phyloP scores from a whole-genome alignment of 2,888 invertebrate species.

The Sepioteuthis lessoniana region DNA sequence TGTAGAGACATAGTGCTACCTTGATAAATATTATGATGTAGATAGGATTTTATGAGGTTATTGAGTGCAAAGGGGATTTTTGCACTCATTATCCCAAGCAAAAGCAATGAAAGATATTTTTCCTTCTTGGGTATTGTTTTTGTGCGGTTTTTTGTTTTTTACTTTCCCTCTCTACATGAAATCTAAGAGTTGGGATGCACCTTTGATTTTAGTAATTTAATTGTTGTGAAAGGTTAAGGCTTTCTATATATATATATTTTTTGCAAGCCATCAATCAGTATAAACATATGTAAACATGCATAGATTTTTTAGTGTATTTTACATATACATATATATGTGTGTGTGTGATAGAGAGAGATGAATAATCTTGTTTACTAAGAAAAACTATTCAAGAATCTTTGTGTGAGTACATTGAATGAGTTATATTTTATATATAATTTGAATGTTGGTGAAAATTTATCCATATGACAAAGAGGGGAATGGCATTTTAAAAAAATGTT shows the following conservation, averaged over 20 bases:
- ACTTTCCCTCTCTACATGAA: not conserved
- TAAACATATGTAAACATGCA: no score
- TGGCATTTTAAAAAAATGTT: no score
- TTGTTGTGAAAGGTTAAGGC: not conserved
- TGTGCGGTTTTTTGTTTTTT: not conserved
- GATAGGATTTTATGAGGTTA: not conserved
- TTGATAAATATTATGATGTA: not conserved
- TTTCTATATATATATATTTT: not conserved
- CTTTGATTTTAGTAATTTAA: not conserved
- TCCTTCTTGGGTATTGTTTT: not conserved
- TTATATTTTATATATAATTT: no score
- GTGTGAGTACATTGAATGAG: no score
- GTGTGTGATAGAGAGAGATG: no score
- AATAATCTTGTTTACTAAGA: no score
- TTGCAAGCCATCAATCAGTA: no score
- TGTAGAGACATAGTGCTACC: not conserved
- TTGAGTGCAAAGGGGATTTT: not conserved
- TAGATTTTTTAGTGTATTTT: no score
- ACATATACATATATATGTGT: no score
- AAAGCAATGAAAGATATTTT: not conserved
- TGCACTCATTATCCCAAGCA: conserved; percentile 20
- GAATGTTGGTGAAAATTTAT: no score
- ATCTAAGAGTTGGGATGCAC: not conserved
- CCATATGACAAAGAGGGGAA: no score
- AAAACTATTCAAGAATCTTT: no score